Evolutionary conservation across 2,797 vertebrate genomes (phyloP), one percentile per base, ranked within the genome.

Genomic region (Adelosebastes latens): DNA sequence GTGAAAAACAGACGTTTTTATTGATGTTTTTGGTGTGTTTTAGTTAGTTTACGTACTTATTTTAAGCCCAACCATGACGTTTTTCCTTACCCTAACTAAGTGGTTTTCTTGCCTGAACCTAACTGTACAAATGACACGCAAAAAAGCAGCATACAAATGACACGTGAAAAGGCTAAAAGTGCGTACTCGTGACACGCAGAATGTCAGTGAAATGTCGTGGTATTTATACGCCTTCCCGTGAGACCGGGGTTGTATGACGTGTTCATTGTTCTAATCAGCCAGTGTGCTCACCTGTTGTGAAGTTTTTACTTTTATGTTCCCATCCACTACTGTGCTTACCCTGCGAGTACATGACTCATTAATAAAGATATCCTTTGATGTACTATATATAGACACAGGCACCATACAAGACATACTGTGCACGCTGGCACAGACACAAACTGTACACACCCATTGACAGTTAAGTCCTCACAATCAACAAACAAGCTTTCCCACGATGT

Each of bases 401-500:
- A 69, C 25, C 27, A 29, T 67, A 1, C 3, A 6, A 65, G 31
- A 81, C 68, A 80, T 64, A 70, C 75, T 85, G 62, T 58, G 80
- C 8, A 71, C 76, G 74, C 72, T 63, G 67, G 20, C 53, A 55
- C 60, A 72, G 10, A 80, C 56, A 68, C 64, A 73, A 68, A 81
- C 76, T 70, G 32, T 77, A 69, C 49, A 62, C 27, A 60, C 53
- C 72, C 68, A 74, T 10, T 27, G 25, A 63, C 49, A 53, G 36
- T 58, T 67, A 63, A 53, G 24, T 76, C 74, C 60, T 65, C 53
- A 66, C 75, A 79, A 83, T 81, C 71, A 77, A 79, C 79, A 87
- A 91, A 88, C 77, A 86, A 77, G 83, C 72, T 72, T 67, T 71
- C 74, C 61, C 61, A 32, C 66, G 81, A 8, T 80, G 24, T 83